Conservation (phyloP, 2,113 vertebrate genomes). For the Reinhardtius hippoglossoides region DNA sequence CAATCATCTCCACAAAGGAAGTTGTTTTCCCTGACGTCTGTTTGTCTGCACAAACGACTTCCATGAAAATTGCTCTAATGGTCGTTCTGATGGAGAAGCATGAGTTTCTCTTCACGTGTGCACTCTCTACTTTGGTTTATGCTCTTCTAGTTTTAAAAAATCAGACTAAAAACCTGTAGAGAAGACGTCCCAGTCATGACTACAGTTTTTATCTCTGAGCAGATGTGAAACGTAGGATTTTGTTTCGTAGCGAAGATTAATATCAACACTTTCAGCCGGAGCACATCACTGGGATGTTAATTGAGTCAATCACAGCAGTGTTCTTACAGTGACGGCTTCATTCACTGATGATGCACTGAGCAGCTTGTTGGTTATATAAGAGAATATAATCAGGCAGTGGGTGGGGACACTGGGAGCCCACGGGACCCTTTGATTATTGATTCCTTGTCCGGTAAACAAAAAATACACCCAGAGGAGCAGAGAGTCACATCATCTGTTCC, state of each 20-base stretch:
- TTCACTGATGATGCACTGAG: conserved; percentile 23
- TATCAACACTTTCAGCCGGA: background rate
- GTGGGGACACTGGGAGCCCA: conserved; percentile 7
- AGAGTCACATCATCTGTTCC: conserved; percentile 12
- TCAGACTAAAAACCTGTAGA: too few species aligned
- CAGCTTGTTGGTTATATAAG: conserved; percentile 27
- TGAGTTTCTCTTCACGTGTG: too few species aligned
- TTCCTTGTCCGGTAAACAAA: conserved; percentile 4
- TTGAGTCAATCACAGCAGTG: background rate
- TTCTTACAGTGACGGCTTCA: background rate
- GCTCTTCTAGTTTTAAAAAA: too few species aligned
- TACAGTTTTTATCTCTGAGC: background rate
- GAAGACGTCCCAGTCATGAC: background rate
- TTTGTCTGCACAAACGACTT: too few species aligned
- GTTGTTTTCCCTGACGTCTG: too few species aligned
- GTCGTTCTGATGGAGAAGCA: too few species aligned
- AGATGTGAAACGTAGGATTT: background rate
- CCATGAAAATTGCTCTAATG: too few species aligned
- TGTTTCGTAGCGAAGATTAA: background rate
- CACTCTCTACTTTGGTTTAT: too few species aligned
- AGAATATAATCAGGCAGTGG: conserved; percentile 11
- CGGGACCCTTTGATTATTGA: conserved; percentile 46
- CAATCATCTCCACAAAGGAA: too few species aligned
- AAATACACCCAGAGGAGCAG: background rate
- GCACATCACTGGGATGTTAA: background rate